Evolutionary conservation across 2,888 invertebrate species (phyloP), one percentile per base, ranked within the genome.

Genomic region (Erebia epiphron): DNA sequence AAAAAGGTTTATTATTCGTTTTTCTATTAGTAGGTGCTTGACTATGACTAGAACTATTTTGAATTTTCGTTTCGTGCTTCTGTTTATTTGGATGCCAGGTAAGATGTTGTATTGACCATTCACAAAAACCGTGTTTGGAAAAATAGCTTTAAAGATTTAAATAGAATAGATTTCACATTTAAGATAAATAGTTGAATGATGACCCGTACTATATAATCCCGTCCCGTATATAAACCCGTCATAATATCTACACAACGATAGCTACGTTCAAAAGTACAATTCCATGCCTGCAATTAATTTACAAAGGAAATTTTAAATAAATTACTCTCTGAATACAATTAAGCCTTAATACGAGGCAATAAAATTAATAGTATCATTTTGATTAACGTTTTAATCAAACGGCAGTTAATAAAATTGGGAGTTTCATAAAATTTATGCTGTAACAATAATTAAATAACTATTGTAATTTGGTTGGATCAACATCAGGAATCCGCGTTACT

Each of bases 361-460:
- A 46, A 62, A 62, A 21, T 62, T 62, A 62, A 62, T 62, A 46
- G 46, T 62, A 50, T 50, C 56, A 57, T 67, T 63, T 49, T 56
- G 56, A 62, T 57, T 49, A 56, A 67, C 49, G 46, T 62, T 62
- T 67, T 56, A 68, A 71, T 67, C 63, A 43, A 9, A 58, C 35
- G 35, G 64, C 52, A 64, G 49, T 68, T 68, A 63, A 60, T 71
- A 68, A 43, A 68, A 68, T 68, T 46, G 60, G 60, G 46, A 14
- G 26, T 46, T 46, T 61, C 13, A 46, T 46, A 16, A 46, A 61
- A 61, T 18, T 49, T 13, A 61, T 61, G 18, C 14, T 14, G 16
- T 49, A 14, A 21, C 14, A 8, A 14, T 46, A 46, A 26, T 14
- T 21, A 49, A 49, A 49, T 62, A 18, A 61, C 18, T 16, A 41